Conservation (phyloP, 2,797 vertebrate genomes). For the Cynopterus sphinx region DNA sequence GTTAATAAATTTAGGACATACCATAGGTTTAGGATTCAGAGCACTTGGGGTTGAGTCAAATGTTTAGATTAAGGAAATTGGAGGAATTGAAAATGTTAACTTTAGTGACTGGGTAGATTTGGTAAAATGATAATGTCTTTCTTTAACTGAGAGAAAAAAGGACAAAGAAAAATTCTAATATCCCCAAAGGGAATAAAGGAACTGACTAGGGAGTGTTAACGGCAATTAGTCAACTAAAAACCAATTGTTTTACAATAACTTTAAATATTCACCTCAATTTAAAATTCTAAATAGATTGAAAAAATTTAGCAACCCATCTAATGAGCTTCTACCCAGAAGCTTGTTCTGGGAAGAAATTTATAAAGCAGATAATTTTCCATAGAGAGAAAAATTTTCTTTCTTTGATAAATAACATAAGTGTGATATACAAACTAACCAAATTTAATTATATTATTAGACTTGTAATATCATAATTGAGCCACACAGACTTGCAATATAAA, state of each 20-base stretch:
- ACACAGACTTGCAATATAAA: background rate
- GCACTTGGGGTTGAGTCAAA: background rate
- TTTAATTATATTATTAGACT: constrained; percentile 20
- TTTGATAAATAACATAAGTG: background rate
- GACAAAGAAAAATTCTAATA: background rate
- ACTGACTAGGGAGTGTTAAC: background rate
- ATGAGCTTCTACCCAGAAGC: background rate
- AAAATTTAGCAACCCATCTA: constrained; percentile 25
- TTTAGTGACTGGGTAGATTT: background rate
- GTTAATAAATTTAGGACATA: background rate
- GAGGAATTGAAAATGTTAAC: background rate
- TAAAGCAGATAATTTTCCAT: constrained; percentile 15
- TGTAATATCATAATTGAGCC: background rate
- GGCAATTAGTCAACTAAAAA: constrained; percentile 34
- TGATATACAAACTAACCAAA: constrained; percentile 12
- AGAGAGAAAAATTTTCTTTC: background rate
- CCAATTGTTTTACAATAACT: background rate
- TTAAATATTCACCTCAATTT: constrained; percentile 36
- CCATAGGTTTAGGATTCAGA: background rate
- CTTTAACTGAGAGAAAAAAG: background rate
- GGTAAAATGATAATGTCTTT: background rate
- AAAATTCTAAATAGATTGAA: constrained; percentile 52
- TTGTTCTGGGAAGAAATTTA: constrained; percentile 29
- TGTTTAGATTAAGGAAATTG: background rate
- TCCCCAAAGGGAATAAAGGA: background rate